Conservation (phyloP, 2,888 invertebrate species). For the Drosophila merina region DNA sequence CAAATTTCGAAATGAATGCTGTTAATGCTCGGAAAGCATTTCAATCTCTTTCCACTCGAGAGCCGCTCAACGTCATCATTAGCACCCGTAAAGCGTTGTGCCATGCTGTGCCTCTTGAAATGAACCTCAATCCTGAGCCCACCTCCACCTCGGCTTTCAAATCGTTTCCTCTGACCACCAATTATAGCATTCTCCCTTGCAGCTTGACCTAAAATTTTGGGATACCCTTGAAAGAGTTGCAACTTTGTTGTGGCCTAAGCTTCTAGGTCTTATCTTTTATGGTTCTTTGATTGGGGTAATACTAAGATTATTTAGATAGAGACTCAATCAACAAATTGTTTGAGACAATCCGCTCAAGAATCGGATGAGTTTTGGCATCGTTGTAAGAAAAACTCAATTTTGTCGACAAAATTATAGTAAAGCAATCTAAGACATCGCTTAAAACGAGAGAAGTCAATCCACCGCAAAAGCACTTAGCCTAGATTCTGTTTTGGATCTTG, state of each 20-base stretch:
- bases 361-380: neutral
- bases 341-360: too few species aligned
- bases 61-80: conserved; percentile 64
- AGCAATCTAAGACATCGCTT: conserved; percentile 16
- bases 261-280: too few species aligned
- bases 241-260: neutral
- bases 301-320: too few species aligned
- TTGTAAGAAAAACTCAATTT: neutral
- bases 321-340: too few species aligned
- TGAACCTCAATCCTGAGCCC: neutral
- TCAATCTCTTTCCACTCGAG: conserved; percentile 42
- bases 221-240: neutral
- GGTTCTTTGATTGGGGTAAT: too few species aligned
- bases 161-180: conserved; percentile 18
- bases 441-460: conserved; percentile 47
- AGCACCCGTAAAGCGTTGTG: conserved; percentile 45
- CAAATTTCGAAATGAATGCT: conserved; percentile 63
- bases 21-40: conserved; percentile 46
- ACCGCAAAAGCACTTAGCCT: conserved; percentile 59
- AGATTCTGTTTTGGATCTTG: conserved; percentile 41
- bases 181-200: conserved; percentile 43
- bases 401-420: conserved; percentile 13
- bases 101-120: neutral
- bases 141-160: conserved; percentile 2
- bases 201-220: conserved; percentile 20